Evolutionary conservation across 2,797 vertebrate genomes (phyloP), one percentile per base, ranked within the genome.

Genomic region (Fundulus diaphanus): DNA sequence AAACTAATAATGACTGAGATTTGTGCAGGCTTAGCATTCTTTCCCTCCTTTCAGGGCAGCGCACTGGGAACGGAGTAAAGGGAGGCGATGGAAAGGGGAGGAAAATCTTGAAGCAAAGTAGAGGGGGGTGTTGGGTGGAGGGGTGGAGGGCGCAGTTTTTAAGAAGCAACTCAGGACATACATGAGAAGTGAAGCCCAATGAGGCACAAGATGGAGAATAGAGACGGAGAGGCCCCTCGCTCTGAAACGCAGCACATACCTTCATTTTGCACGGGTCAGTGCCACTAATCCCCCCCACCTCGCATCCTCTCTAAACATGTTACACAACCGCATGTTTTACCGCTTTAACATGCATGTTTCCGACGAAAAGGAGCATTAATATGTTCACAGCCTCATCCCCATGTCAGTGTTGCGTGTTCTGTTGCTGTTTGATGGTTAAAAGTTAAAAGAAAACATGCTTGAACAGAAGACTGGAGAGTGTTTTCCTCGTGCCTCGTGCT

Each of bases 21-120:
- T 92, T 93, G 90, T 92, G 89, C 87, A 2, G 91, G 87, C 90
- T 92, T 93, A 90, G 92, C 92, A 94, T 95, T 94, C 93, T 90
- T 94, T 92, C 79, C 65, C 74, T 83, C 84, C 86, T 88, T 89
- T 93, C 88, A 88, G 87, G 40, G 83, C 77, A 86, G 83, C 82
- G 88, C 84, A 85, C 77, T 71, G 82, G 79, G 81, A 88, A 73
- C 70, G 70, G 77, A 76, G 69, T 12, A 49, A 82, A 76, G 74
- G 77, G 76, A 73, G 70, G 84, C 77, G 73, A 80, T 3, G 24
- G 78, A 27, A 73, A 68, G 85, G 74, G 77, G 80, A 70, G 85
- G 71, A 76, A 83, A 74, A 81, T 86, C 79, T 70, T n/a, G 83
- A 42, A 73, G 85, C 77, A 76, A 82, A 8, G 40, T 12, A 37